phyloP scores from a whole-genome alignment of 2,113 vertebrate species.

The Urocitellus parryii region DNA sequence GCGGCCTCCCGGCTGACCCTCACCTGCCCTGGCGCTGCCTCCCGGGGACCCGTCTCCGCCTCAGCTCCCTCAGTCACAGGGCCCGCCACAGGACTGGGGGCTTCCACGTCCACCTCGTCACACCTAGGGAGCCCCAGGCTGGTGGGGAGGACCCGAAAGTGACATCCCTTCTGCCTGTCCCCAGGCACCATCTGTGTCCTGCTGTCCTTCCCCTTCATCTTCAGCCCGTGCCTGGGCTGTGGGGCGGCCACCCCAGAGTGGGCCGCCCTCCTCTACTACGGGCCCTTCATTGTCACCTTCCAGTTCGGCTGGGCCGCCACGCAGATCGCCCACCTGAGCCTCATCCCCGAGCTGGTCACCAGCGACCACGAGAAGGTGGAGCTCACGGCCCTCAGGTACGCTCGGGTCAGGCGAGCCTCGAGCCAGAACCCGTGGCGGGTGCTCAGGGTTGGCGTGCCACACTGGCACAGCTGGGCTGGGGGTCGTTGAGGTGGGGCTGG shows the following conservation, averaged over 20 bases:
- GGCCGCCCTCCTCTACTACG: constrained; percentile 92
- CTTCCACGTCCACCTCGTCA: no score
- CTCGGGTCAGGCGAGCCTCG: rapidly evolving
- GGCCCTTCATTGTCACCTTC: constrained; percentile 95
- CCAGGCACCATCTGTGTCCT: constrained; percentile 94
- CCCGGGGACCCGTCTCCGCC: no score
- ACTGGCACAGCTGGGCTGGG: no score
- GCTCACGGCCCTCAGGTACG: constrained; percentile 96
- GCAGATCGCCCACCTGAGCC: constrained; percentile 96
- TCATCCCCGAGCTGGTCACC: constrained; percentile 94
- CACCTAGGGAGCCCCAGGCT: background rate
- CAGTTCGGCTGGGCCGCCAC: constrained; percentile 98
- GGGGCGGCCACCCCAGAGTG: constrained; percentile 89
- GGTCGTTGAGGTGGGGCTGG: no score
- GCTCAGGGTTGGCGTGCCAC: no score
- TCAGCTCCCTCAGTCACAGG: no score
- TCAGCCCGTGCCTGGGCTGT: constrained; percentile 94
- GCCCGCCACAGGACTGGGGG: no score
- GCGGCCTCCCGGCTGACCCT: no score
- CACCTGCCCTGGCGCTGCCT: background rate
- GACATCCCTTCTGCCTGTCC: rapidly evolving
- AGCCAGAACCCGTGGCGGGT: background rate
- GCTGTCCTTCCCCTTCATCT: constrained; percentile 96
- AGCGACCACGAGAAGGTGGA: constrained; percentile 95
- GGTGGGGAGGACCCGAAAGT: rapidly evolving